phyloP scores from a whole-genome alignment of 23 tunicate species.

The Halocynthia roretzi region DNA sequence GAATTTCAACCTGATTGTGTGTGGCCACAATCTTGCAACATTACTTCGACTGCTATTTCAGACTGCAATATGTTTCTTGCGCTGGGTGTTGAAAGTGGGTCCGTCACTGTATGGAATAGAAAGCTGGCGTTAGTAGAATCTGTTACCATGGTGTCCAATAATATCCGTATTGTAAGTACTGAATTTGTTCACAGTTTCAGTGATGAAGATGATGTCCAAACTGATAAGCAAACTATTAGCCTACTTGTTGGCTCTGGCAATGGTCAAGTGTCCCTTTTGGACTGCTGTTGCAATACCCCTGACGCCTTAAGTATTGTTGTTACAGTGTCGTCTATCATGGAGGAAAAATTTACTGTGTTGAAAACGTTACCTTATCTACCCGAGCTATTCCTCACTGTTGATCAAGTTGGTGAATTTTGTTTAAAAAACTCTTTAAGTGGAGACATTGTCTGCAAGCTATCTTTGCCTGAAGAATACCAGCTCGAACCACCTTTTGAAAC shows the following conservation, averaged over 20 bases:
- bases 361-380: constrained; percentile 9
- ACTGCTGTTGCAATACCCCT: constrained; percentile 16
- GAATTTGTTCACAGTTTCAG: constrained; percentile 27
- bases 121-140: constrained; percentile 44
- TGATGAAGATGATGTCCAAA: background rate
- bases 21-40: constrained; percentile 63
- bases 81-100: constrained; percentile 57
- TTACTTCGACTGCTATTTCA: constrained; percentile 33
- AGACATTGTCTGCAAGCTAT: constrained; percentile 33
- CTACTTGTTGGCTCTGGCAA: constrained; percentile 19
- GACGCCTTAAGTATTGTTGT: background rate
- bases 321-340: background rate
- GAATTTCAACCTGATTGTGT: constrained; percentile 74
- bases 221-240: background rate
- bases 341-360: background rate
- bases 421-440: constrained; percentile 25
- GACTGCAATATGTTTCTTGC: constrained; percentile 46
- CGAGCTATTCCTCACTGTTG: background rate
- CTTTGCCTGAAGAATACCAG: constrained; percentile 11
- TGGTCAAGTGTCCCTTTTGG: constrained; percentile 41
- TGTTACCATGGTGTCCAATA: constrained; percentile 3
- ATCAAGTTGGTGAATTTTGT: background rate
- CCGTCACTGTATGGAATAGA: constrained; percentile 51
- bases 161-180: constrained; percentile 21
- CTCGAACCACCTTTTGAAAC: constrained; percentile 11